Evolutionary conservation across 2,113 vertebrate species (phyloP), one percentile per base, ranked within the genome.

Genomic region (Hippocampus zosterae): DNA sequence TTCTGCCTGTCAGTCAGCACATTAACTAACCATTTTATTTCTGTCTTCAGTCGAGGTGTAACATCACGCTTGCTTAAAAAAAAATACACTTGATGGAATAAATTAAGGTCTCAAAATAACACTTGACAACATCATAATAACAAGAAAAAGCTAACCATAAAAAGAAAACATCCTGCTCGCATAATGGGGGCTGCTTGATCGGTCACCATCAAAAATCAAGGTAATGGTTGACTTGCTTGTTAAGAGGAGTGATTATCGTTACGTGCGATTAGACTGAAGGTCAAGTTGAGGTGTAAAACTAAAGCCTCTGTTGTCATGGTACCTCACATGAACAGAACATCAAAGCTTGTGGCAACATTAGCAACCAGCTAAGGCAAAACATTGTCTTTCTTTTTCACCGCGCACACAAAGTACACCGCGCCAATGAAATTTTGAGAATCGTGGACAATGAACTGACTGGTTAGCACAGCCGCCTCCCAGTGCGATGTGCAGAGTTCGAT

Each of bases 261-360:
- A 68, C 18, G n/a, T 44, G 13, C 50, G 65, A 44, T 57, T 74
- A 8, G 53, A 48, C 13, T 53, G 23, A 79, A 67, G 53, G 67
- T 81, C 70, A 70, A 67, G 33, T 33, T 63, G 42, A 55, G 18
- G 44, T 68, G 40, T 23, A 40, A 64, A 69, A 60, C 1, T 46
- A 33, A 1, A 29, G 29, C 41, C 8, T 5, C 10, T 55, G 9
- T 46, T 69, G 42, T 63, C 52, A 59, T 53, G 46, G 64, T 57
- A 63, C 55, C 70, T 68, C 23, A 65, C 65, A 44, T 29, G 53
- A 68, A 65, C n/a, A 60, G 46, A 64, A 63, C 55, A 72, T 74
- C 65, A 52, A 62, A 33, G 42, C 46, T 73, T 25, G 61, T 55
- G 65, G 19, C 18, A 40, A 57, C 57, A 25, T n/a, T 41, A 25